Evolutionary conservation across 2,113 vertebrate species (phyloP).

Genomic region (Aythya baeri): DNA sequence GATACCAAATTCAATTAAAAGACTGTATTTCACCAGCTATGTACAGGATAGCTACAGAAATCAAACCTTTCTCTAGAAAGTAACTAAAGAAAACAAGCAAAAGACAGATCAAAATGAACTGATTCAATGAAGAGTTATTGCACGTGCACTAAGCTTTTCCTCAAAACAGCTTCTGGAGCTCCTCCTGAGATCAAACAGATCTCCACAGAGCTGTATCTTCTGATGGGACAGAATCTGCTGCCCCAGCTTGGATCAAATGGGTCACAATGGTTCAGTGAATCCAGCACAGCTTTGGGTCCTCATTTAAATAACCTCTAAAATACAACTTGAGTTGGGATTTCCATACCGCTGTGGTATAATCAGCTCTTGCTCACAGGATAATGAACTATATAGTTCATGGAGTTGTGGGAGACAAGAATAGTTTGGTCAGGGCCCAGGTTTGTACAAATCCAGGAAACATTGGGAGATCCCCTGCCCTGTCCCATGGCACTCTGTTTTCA

Average conservation of each 20-base stretch:
- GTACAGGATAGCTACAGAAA: background rate
- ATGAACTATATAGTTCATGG: background rate
- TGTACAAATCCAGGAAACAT: background rate
- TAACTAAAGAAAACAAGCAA: background rate
- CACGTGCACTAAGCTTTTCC: background rate
- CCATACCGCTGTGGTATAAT: background rate
- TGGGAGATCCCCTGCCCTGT: background rate
- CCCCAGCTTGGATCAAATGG: background rate
- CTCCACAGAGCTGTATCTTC: background rate
- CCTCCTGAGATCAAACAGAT: background rate
- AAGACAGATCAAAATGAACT: background rate
- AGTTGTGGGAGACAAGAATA: background rate
- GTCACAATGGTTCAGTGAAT: background rate
- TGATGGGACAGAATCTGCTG: background rate
- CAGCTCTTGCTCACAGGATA: background rate
- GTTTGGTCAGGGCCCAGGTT: too few relatives aligned
- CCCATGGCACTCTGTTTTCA: background rate
- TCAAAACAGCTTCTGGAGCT: background rate
- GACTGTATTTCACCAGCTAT: background rate
- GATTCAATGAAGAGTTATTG: background rate
- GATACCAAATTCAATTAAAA: background rate
- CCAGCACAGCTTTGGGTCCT: rapidly evolving
- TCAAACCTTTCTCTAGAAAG: background rate
- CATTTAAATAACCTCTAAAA: background rate
- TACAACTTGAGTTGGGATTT: background rate